Evolutionary conservation across 2,888 invertebrate genomes (phyloP).

Genomic region (Ypsolopha sequella): DNA sequence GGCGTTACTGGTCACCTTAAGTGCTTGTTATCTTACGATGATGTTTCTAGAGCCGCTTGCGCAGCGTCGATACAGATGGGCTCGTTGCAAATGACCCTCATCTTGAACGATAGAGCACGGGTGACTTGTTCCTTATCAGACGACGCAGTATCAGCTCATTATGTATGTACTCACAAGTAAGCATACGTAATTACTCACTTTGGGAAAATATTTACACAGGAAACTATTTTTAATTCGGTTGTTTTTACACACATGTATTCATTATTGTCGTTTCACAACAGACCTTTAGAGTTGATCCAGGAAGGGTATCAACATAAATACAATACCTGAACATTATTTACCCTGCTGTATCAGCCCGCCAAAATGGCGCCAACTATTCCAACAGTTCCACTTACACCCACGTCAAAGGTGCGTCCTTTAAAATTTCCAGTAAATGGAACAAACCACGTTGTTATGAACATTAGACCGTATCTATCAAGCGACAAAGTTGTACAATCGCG

Average conservation of each 20-base stretch:
- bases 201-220: no score
- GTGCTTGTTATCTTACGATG: neutral
- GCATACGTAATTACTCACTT: no score
- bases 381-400: neutral
- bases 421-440: neutral
- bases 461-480: neutral
- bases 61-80: neutral
- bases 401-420: no score
- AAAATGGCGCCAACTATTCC: neutral
- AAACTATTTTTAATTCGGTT: no score
- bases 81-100: constrained; percentile 43
- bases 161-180: no score
- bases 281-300: no score
- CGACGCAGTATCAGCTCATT: neutral
- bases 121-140: neutral
- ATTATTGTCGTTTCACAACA: no score
- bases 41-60: neutral
- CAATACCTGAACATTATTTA: no score
- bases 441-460: neutral
- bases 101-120: constrained; percentile 57
- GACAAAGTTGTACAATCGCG: neutral
- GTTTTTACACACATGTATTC: no score
- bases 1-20: no score
- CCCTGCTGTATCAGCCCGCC: neutral
- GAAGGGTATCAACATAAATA: no score